Base-by-base conservation (phyloP, 2,888 invertebrate species). In the Cephus nigrinus region DNA sequence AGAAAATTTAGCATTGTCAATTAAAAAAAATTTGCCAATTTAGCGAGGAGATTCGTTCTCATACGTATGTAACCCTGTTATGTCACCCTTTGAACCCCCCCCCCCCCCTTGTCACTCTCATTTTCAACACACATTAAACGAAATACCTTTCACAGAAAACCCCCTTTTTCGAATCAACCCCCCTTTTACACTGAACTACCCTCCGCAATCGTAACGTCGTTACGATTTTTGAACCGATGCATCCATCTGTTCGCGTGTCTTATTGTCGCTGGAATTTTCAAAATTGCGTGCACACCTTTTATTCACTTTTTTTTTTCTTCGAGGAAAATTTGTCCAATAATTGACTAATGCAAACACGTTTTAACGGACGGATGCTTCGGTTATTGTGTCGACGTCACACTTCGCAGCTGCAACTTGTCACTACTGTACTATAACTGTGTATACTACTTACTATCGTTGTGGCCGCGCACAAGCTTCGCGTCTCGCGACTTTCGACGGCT, bases 401-500 rank as follows among this genome's bases (percentile, higher is more conserved):
- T 87, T 90, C 86, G 90, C 91, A 90, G 88, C 90, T 91, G 90
- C 91, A 91, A 91, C 91, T 91, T 90, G 89, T 90, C 90, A 91
- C 91, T 91, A 90, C 90, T 91, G 88, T 91, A 91, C 91, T 91
- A 89, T 91, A 90, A 91, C 91, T 91, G 87, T 91, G 89, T 91
- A 90, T 78, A 72, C 68, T 75, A 90, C 90, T 89, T 91, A 90
- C 89, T 90, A 87, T 89, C 86, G 86, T 88, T 87, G 87, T 87
- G 82, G 79, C 72, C 86, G 88, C 89, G 89, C 90, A 90, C 91
- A 89, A 90, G 90, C 87, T 89, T 91, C 88, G 84, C 85, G 75
- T 95, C 94, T 95, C 94, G 95, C 93, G 95, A 94, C 93, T 93
- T 93, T 94, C 94, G 94, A 89, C 86, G 90, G 90, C 88, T 86